Evolutionary conservation across 1,140 invertebrate genomes (phyloP).

Genomic region (Drosophila ohnishii): DNA sequence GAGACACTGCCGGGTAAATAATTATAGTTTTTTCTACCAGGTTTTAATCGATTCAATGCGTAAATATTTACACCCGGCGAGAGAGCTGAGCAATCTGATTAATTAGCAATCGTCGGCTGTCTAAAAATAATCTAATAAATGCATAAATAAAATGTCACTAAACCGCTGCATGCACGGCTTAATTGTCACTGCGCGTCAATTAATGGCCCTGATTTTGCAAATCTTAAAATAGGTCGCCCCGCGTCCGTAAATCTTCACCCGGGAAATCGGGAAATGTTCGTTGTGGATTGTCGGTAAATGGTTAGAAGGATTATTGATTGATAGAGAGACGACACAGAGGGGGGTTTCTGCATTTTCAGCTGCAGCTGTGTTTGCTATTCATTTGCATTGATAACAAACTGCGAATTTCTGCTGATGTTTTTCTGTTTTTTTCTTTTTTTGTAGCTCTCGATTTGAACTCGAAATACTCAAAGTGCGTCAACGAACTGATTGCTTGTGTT

Average conservation of each 20-base stretch:
- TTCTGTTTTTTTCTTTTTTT: conserved; percentile 9
- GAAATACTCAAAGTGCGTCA: conserved; percentile 39
- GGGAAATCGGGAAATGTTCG: background rate
- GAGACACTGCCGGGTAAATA: background rate
- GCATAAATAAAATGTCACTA: conserved; percentile 35
- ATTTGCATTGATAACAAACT: conserved; percentile 44
- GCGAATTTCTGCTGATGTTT: conserved; percentile 3
- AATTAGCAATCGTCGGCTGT: conserved; percentile 16
- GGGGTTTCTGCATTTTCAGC: background rate
- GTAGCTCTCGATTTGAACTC: conserved; percentile 21
- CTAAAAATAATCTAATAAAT: conserved; percentile 43
- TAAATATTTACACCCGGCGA: no score
- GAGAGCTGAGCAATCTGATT: conserved; percentile 23
- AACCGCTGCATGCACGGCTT: conserved; percentile 17
- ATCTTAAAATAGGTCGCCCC: conserved; percentile 11
- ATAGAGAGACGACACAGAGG: background rate
- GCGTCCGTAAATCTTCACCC: background rate
- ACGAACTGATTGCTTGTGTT: conserved; percentile 27
- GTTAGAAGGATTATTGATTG: conserved; percentile 31
- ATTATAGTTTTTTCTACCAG: no score
- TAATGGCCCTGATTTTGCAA: conserved; percentile 24
- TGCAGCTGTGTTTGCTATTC: conserved; percentile 9
- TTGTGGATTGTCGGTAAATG: background rate
- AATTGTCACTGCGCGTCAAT: conserved; percentile 37
- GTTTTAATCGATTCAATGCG: conserved; percentile 11